Conservation (phyloP, 2,797 vertebrate genomes). For the Peromyscus aztecus region DNA sequence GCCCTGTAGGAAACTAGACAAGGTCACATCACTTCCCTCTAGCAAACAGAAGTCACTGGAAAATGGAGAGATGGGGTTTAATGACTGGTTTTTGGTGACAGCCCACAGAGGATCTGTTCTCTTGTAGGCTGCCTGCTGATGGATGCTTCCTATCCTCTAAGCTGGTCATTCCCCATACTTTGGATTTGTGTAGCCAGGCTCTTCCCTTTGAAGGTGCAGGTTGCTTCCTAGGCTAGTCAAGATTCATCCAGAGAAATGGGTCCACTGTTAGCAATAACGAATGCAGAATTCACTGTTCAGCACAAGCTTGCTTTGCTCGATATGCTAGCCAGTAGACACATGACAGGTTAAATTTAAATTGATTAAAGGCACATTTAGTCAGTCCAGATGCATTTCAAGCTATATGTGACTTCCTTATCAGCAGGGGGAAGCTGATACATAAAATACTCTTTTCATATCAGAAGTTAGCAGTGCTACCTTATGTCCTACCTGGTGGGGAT, state of each 20-base stretch:
- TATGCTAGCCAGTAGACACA: neutral
- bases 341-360: neutral
- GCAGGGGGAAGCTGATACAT: neutral
- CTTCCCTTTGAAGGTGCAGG: neutral
- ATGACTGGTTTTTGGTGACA: neutral
- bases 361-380: neutral
- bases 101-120: neutral
- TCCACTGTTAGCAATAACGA: neutral
- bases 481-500: neutral
- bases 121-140: neutral
- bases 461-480: neutral
- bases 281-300: neutral
- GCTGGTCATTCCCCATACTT: neutral
- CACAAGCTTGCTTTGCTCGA: neutral
- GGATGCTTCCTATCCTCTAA: neutral
- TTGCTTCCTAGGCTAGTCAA: neutral
- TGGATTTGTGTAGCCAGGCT: neutral
- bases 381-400: neutral
- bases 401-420: neutral
- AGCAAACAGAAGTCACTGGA: neutral
- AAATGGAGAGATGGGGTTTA: neutral
- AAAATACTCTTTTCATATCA: neutral
- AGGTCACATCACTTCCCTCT: neutral
- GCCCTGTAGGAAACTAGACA: neutral
- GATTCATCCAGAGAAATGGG: slow-evolving; percentile 32